These are phyloP conservation scores for Ommatoiulus sabulosus DNA, from an alignment of 2,888 invertebrate species.

Conservation along the genomic window DNA sequence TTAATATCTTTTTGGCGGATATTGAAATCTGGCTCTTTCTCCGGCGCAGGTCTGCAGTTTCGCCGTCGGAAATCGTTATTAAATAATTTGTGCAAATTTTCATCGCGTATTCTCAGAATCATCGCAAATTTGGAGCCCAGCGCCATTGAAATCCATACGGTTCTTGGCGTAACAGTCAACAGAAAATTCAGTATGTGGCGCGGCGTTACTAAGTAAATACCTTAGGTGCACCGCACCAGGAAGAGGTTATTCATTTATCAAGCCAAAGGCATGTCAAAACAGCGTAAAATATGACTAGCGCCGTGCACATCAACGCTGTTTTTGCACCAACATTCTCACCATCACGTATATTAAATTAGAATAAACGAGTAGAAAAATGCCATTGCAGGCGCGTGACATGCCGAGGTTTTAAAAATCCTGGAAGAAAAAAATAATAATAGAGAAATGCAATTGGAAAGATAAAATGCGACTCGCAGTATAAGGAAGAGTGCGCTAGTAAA, in stretches of 20 bases:
- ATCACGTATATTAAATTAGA: neutral
- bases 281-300: conserved; percentile 23
- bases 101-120: neutral
- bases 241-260: conserved; percentile 34
- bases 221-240: neutral
- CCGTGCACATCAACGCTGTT: neutral
- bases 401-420: neutral
- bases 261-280: conserved; percentile 22
- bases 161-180: conserved; percentile 20
- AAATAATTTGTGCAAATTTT: conserved; percentile 26
- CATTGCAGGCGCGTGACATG: neutral
- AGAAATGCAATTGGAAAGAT: neutral
- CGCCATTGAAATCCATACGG: neutral
- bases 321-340: neutral
- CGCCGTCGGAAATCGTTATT: neutral
- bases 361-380: neutral
- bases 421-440: neutral
- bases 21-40: conserved; percentile 1
- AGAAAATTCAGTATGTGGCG: neutral
- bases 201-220: neutral
- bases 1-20: neutral
- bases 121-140: neutral
- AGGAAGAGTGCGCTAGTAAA: too few species aligned
- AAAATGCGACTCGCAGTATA: neutral
- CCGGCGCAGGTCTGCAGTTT: neutral